Conservation (phyloP, 2,113 vertebrate genomes). For the Shinisaurus crocodilurus region DNA sequence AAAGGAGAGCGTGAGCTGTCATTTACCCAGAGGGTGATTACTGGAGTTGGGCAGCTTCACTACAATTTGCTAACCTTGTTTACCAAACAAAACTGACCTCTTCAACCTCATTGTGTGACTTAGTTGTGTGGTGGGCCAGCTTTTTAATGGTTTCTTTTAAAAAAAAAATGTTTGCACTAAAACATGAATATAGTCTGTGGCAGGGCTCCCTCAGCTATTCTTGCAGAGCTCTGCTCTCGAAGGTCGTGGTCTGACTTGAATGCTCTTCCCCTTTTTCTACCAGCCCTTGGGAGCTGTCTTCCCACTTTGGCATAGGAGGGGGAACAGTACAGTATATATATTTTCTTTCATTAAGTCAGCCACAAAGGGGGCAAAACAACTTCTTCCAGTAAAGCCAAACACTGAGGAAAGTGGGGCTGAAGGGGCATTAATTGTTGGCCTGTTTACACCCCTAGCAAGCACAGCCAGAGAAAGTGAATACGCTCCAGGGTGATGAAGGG, state of each 20-base stretch:
- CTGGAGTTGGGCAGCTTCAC: constrained; percentile 53
- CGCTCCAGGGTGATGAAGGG: too few species aligned
- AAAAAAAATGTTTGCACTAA: neutral
- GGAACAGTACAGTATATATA: neutral
- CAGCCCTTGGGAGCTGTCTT: neutral
- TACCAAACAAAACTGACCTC: constrained; percentile 54
- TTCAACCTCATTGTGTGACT: constrained; percentile 43
- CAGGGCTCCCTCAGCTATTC: neutral
- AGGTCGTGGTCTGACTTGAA: too few species aligned
- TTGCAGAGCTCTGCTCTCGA: neutral
- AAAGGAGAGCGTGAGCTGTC: constrained; percentile 45
- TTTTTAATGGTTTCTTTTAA: neutral
- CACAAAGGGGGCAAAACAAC: neutral
- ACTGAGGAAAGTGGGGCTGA: neutral
- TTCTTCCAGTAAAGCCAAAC: neutral
- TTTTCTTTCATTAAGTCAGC: neutral
- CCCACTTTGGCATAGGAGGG: too few species aligned
- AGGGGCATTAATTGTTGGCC: neutral
- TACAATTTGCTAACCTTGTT: constrained; percentile 62
- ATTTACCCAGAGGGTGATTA: constrained; percentile 55
- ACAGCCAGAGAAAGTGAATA: neutral
- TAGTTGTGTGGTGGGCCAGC: constrained; percentile 40
- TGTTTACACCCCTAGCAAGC: neutral
- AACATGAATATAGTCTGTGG: neutral
- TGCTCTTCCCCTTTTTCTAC: neutral